These are phyloP conservation scores for Eucidaris tribuloides DNA, from an alignment of 35 echinoderm and acorn worm species.

Conservation along the genomic window DNA sequence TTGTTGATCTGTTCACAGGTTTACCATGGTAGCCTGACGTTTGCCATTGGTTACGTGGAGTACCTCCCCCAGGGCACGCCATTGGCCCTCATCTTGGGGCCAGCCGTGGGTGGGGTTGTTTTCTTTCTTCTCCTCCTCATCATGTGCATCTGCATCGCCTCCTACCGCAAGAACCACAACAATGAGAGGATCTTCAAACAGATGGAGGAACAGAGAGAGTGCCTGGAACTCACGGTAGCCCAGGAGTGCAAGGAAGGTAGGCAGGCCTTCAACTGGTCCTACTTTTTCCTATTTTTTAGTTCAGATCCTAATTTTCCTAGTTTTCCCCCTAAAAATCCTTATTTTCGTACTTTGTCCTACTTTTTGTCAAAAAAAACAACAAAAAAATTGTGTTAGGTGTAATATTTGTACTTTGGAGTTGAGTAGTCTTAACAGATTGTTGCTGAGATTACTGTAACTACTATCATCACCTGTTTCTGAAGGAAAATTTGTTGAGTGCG, in stretches of 20 bases:
- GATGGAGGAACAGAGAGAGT: conserved; percentile 62
- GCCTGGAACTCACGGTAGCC: conserved; percentile 76
- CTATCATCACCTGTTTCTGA: no score
- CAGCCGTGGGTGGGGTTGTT: conserved; percentile 1
- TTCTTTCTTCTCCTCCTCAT: conserved; percentile 61
- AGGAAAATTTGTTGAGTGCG: no score
- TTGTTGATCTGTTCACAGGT: conserved; percentile 72
- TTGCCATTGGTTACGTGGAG: conserved; percentile 71
- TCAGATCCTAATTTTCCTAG: no score
- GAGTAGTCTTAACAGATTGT: no score
- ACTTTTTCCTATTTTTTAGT: no score
- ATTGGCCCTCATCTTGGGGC: conserved; percentile 33
- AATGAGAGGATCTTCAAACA: conserved; percentile 73
- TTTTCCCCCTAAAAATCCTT: no score
- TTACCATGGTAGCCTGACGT: conserved; percentile 72
- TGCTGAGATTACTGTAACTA: no score
- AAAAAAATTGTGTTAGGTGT: no score
- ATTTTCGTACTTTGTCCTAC: no score
- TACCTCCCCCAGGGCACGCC: conserved; percentile 48
- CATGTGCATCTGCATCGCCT: conserved; percentile 41
- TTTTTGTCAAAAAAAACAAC: no score
- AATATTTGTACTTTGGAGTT: no score
- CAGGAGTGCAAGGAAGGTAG: conserved; percentile 99
- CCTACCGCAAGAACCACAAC: conserved; percentile 65
- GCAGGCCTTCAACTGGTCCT: no score